Evolutionary conservation across 1,140 invertebrate species (phyloP), one percentile per base, ranked within the genome.

Genomic region (Drosophila virilis): DNA sequence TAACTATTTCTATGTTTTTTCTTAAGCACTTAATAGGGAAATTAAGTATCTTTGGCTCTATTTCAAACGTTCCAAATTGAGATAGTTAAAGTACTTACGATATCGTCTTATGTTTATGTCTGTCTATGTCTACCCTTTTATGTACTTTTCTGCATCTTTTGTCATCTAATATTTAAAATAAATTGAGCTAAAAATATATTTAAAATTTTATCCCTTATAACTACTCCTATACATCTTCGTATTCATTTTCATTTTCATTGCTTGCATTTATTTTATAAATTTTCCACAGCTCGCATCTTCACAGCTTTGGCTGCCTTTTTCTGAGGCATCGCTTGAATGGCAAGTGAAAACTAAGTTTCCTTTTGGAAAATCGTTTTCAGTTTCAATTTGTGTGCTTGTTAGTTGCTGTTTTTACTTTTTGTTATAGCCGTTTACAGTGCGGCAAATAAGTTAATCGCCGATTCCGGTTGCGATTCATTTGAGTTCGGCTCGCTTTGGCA

Each of bases 311-410:
- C 15, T 60, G 58, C 32, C 40, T 60, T 46, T 55, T 40, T 52
- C 22, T 52, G 32, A 37, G n/a, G 33, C 51, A 1, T 52, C 52
- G 52, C 28, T 42, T 45, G 28, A n/a, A 9, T 61, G 22, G 45
- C 58, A 73, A 69, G 78, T 70, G 83, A 85, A 85, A 85, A 62
- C 48, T n/a, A 48, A 75, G 52, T 85, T 88, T 82, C 45, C 82
- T 66, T 82, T 84, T 86, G 17, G 46, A 48, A 78, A 78, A 66
- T 46, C 57, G 46, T 72, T 72, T 60, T 82, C 67, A 72, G 51
- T 82, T 78, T 88, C 59, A 68, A 45, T 81, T 67, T 82, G 68
- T 50, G 46, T 59, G 51, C 65, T 22, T 66, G 54, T 50, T 59
- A 35, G 54, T 57, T 58, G 50, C 48, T 52, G 42, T 10, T 77